phyloP scores from a whole-genome alignment of 1,140 invertebrate species.

The Leptonema lineaticorne region DNA sequence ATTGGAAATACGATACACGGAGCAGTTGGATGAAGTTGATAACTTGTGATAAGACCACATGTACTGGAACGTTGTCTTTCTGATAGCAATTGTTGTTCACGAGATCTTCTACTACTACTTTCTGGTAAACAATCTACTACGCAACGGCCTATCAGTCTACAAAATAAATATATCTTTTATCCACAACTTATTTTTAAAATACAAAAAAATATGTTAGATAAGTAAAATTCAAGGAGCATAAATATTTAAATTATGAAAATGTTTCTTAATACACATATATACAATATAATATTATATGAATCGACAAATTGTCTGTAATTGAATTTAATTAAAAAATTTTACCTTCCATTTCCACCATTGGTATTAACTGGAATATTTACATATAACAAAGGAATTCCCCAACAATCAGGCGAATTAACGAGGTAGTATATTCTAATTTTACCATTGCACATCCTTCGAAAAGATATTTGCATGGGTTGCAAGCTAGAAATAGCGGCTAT shows the following conservation, averaged over 20 bases:
- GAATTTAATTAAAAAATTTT: constrained; percentile 20
- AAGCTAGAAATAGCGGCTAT: constrained; percentile 73
- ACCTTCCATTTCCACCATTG: constrained; percentile 48
- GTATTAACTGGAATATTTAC: constrained; percentile 67
- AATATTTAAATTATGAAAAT: neutral
- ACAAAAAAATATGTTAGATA: neutral
- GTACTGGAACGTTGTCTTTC: constrained; percentile 87
- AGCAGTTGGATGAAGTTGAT: constrained; percentile 78
- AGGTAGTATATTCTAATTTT: constrained; percentile 86
- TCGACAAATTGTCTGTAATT: neutral
- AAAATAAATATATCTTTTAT: neutral
- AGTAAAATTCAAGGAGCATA: neutral
- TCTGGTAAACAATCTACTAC: constrained; percentile 44
- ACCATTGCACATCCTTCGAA: constrained; percentile 74
- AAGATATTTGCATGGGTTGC: constrained; percentile 77
- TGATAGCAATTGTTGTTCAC: constrained; percentile 87
- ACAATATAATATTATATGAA: neutral
- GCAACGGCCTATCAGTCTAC: constrained; percentile 51
- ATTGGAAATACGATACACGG: constrained; percentile 90
- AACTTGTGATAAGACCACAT: constrained; percentile 88
- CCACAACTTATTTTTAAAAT: too few relatives aligned
- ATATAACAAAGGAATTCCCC: constrained; percentile 86
- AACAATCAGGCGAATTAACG: constrained; percentile 77
- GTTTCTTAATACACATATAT: neutral
- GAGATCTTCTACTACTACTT: constrained; percentile 57